These are phyloP conservation scores for Nephrotoma guestfalica DNA, from an alignment of 2,888 invertebrate genomes.

Conservation along the genomic window DNA sequence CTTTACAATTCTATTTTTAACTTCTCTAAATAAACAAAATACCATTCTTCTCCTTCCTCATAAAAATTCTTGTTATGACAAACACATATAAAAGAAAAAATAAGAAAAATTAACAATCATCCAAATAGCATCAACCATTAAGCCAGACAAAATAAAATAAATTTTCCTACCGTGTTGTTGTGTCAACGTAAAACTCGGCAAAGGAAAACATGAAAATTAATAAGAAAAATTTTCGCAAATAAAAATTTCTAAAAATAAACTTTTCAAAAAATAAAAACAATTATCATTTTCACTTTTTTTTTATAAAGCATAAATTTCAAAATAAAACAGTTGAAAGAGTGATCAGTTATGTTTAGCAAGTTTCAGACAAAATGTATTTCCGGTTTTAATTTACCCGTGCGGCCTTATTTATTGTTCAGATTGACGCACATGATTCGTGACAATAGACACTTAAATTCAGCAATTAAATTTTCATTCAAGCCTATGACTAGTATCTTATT, in stretches of 20 bases:
- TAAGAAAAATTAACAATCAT: not conserved
- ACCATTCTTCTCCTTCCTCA: not conserved
- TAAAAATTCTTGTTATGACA: not conserved
- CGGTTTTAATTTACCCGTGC: not conserved
- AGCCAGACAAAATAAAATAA: not conserved
- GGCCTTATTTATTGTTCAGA: not conserved
- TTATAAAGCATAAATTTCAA: not conserved
- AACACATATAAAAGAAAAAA: not conserved
- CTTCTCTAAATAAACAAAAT: not conserved
- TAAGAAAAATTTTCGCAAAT: not conserved
- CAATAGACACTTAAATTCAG: not conserved
- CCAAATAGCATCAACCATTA: not conserved
- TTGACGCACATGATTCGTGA: not conserved
- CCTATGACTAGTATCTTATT: too few species aligned
- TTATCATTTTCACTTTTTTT: not conserved
- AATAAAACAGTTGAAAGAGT: not conserved
- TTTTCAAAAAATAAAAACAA: not conserved
- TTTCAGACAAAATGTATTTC: not conserved
- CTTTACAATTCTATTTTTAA: not conserved
- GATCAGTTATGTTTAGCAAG: not conserved
- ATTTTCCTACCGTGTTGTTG: not conserved
- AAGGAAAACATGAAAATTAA: not conserved
- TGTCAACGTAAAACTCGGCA: not conserved
- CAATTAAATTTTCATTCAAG: too few species aligned
- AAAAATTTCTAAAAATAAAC: not conserved